These are phyloP conservation scores for Loripinus fragilis DNA, from an alignment of 2,888 invertebrate genomes.

Conservation along the genomic window DNA sequence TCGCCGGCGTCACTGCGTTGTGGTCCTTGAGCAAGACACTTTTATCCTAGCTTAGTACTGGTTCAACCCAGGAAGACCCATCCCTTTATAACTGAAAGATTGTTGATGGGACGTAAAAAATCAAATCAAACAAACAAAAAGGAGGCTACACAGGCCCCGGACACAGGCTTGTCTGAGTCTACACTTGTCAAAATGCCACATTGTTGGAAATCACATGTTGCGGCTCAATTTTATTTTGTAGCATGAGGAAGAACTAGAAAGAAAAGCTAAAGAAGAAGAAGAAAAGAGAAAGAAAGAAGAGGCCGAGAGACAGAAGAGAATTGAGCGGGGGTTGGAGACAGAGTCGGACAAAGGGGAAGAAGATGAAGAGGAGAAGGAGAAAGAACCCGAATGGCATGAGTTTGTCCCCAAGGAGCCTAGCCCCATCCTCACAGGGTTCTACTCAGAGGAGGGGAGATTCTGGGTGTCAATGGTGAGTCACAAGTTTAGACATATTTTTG, in stretches of 20 bases:
- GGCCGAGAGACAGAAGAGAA: conserved; percentile 78
- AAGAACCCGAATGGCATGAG: conserved; percentile 80
- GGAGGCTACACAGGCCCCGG: background rate
- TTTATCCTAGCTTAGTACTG: no score
- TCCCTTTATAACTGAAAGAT: no score
- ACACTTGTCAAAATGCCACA: conserved; percentile 52
- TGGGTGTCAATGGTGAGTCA: conserved; percentile 83
- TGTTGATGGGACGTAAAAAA: no score
- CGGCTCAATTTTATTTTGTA: no score
- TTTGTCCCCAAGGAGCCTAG: conserved; percentile 82
- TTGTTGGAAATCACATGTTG: no score
- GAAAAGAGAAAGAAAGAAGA: conserved; percentile 79
- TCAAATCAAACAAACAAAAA: no score
- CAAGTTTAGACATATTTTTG: no score
- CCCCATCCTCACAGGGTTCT: conserved; percentile 80
- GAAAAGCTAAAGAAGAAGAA: conserved; percentile 78
- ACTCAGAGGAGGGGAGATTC: conserved; percentile 78
- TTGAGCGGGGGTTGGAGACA: conserved; percentile 81
- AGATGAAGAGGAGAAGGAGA: conserved; percentile 58
- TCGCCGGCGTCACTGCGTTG: no score
- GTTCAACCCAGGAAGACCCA: no score
- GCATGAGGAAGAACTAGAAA: conserved; percentile 83
- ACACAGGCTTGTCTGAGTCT: no score
- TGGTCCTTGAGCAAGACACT: no score
- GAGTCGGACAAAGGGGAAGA: conserved; percentile 73